phyloP scores from a whole-genome alignment of 2,797 vertebrate genomes.

The Trachops cirrhosus region DNA sequence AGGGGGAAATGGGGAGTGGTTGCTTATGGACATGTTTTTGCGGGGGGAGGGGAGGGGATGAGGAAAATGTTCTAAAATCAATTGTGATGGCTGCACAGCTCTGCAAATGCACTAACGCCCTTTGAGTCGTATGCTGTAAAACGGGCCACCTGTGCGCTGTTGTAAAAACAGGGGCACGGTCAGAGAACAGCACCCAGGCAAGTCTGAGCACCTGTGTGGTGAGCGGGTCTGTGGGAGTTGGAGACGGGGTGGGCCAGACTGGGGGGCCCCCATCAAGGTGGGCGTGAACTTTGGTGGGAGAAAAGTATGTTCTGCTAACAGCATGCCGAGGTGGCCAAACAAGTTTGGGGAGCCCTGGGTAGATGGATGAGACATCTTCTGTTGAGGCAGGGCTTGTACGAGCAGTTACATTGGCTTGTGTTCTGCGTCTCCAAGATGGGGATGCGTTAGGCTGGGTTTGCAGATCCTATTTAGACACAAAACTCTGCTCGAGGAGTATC shows the following conservation, averaged over 20 bases:
- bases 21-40: not conserved
- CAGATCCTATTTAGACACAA: not conserved
- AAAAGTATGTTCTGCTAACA: not conserved
- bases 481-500: not conserved
- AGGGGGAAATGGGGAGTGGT: not conserved
- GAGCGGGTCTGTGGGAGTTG: not conserved
- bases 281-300: not conserved
- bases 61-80: not conserved
- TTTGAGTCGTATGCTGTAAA: not conserved
- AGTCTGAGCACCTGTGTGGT: fast-evolving
- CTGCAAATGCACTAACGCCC: not conserved
- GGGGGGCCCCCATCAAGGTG: no score
- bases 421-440: not conserved
- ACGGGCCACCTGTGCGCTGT: not conserved
- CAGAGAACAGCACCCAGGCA: not conserved
- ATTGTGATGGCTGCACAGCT: not conserved
- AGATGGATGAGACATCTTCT: not conserved
- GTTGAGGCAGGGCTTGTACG: not conserved
- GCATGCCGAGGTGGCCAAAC: not conserved
- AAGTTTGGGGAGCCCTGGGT: not conserved
- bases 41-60: no score
- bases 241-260: not conserved
- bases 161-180: not conserved
- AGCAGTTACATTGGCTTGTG: not conserved
- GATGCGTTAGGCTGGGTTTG: not conserved